phyloP scores from a whole-genome alignment of 2,113 vertebrate genomes.

The Gadus chalcogrammus region DNA sequence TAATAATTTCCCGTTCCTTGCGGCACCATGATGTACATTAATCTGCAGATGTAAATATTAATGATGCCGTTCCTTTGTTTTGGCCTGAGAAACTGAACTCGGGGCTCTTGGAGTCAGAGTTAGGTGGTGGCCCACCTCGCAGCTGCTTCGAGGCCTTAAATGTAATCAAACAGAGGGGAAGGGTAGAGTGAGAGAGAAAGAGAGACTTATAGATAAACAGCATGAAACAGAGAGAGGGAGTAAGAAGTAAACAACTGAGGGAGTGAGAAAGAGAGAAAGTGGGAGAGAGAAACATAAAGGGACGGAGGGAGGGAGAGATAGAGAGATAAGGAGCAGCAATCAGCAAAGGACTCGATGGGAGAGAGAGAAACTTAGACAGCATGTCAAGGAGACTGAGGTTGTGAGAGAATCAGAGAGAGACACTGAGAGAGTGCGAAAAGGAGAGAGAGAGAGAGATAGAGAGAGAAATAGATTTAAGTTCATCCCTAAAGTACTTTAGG shows the following conservation, averaged over 20 bases:
- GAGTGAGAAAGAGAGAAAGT: conserved; percentile 1
- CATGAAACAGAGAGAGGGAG: not conserved
- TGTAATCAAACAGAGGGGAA: not conserved
- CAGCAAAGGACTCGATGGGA: not conserved
- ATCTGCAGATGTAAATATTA: conserved; percentile 53
- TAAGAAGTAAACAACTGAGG: not conserved
- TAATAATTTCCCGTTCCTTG: not conserved
- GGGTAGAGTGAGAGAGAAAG: not conserved
- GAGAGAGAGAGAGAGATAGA: not conserved
- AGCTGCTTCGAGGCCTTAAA: conserved; percentile 34
- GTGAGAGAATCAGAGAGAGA: not conserved
- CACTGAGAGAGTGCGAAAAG: not conserved
- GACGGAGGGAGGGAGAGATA: not conserved
- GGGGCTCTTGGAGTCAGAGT: not conserved
- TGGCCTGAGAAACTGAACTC: conserved; percentile 5
- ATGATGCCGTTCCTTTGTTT: conserved; percentile 13
- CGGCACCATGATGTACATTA: not conserved
- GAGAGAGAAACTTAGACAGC: not conserved
- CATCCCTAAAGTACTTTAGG: too few species aligned
- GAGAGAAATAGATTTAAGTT: not conserved
- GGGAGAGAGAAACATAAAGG: not conserved
- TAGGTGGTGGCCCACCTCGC: conserved; percentile 11
- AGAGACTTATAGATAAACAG: not conserved
- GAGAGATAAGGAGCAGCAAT: not conserved
- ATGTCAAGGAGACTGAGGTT: not conserved